Base-by-base conservation (phyloP, 2,888 invertebrate genomes). In the Mesorhabditis belari region DNA sequence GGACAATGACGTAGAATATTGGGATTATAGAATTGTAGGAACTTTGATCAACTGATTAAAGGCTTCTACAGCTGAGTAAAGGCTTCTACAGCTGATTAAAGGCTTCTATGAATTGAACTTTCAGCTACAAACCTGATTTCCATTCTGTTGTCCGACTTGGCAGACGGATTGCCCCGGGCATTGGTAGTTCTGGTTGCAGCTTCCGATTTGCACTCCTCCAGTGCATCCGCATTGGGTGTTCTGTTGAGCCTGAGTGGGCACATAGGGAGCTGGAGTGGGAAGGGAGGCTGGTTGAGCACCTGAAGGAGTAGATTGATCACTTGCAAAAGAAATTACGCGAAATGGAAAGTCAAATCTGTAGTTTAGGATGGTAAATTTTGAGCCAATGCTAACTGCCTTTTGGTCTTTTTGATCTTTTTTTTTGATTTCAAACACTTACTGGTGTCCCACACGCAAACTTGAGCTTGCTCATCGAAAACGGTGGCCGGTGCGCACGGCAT, bases 401-500 rank as follows among this genome's bases (percentile, higher is more conserved):
- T 9, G 12, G 12, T 35, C 44, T 17, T 9, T n/a, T 35, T 35
- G 1, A n/a, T n/a, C n/a, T 35, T 1, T 17, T 35, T 35, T 35
- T 9, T 1, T n/a, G 44, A 9, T 35, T 2, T n/a, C 35, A 28
- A 5, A 27, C 9, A 53, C 71, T 70, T 57, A 74, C 74, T 56
- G 5, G 64, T 57, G 29, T 77, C 71, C 68, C 76, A 71, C 21
- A 70, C 69, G 60, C 75, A 74, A 26, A 79, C 72, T 66, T 78
- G 78, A 12, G 76, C 65, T 49, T 60, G 59, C 44, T 70, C 74
- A 60, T 80, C 80, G 69, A 80, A 80, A 52, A 73, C 71, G 52
- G 80, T 81, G 55, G 69, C 77, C 44, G 77, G 78, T 49, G 80
- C 78, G 62, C 80, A 80, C 44, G 80, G 80, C 78, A 80, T 79